Evolutionary conservation across 2,797 vertebrate genomes (phyloP).

Genomic region (Podarcis siculus): DNA sequence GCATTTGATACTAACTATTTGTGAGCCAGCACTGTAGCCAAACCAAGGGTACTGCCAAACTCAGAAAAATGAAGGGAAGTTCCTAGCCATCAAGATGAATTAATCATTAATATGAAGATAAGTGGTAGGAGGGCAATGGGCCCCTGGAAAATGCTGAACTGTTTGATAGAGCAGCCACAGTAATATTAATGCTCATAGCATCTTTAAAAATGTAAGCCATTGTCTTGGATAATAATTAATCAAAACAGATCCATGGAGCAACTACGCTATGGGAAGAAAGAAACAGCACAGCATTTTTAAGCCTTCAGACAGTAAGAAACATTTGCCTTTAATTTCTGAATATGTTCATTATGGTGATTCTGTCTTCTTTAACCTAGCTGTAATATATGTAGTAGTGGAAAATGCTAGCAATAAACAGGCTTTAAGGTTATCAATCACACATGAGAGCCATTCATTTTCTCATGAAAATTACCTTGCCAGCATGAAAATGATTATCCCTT

Average conservation of each 20-base stretch:
- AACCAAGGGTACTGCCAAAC: background rate
- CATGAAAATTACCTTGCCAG: slow-evolving; percentile 25
- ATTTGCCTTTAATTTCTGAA: slow-evolving; percentile 24
- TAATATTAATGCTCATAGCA: background rate
- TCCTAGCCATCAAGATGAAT: background rate
- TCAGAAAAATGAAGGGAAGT: background rate
- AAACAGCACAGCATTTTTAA: slow-evolving; percentile 4
- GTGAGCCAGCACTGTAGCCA: no score
- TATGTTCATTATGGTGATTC: background rate
- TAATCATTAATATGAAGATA: background rate
- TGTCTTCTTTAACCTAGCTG: slow-evolving; percentile 23
- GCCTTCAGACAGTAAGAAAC: background rate
- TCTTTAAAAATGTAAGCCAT: background rate
- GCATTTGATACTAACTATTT: background rate
- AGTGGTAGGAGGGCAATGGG: background rate
- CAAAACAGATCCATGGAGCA: background rate
- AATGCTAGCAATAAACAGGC: slow-evolving; percentile 2
- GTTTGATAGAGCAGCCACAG: background rate
- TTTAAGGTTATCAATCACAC: slow-evolving; percentile 22
- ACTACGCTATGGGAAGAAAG: background rate
- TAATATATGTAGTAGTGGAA: slow-evolving; percentile 1
- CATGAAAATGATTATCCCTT: slow-evolving; percentile 32
- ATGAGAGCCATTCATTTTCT: slow-evolving; percentile 18
- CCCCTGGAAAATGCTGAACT: background rate
- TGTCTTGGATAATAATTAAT: background rate